phyloP scores from a whole-genome alignment of 2,113 vertebrate genomes.

The Anthoscopus minutus region DNA sequence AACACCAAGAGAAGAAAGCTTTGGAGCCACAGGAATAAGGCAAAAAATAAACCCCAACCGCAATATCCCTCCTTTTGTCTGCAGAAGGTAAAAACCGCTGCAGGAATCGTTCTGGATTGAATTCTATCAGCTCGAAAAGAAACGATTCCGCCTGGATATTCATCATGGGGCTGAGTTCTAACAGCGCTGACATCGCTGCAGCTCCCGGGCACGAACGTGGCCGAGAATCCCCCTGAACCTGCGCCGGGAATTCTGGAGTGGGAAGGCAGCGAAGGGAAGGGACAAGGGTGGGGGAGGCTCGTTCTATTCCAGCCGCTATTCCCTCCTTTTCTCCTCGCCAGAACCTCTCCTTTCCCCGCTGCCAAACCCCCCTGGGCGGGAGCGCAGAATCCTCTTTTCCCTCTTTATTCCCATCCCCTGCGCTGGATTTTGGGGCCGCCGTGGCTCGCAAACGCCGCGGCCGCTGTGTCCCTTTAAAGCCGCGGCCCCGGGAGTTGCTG shows the following conservation, averaged over 20 bases:
- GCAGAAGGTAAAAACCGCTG: not conserved
- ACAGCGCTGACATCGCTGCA: not conserved
- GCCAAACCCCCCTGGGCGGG: not conserved
- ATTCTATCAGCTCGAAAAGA: not conserved
- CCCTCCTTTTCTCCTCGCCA: conserved; percentile 1
- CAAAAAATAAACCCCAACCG: not conserved
- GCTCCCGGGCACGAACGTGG: not conserved
- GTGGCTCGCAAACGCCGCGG: no score
- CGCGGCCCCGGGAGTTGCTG: conserved; percentile 70
- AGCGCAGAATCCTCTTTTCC: not conserved
- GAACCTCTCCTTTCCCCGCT: conserved; percentile 13
- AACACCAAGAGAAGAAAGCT: not conserved
- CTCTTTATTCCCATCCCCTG: not conserved
- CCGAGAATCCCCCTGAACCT: not conserved
- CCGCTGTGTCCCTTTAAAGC: conserved; percentile 60
- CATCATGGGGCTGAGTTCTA: not conserved
- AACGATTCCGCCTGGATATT: not conserved
- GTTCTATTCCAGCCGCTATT: not conserved
- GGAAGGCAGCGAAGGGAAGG: not conserved
- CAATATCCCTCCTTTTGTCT: conserved; percentile 2
- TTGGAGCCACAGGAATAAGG: rapidly evolving
- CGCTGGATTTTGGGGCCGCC: no score
- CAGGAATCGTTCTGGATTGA: not conserved
- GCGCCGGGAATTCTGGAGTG: not conserved
- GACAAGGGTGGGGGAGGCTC: not conserved